Percentiles rank a stretch among this genome's conserved stretches.
Conservation (phyloP, 2,888 invertebrate species). For the Amorpha juglandis region DNA sequence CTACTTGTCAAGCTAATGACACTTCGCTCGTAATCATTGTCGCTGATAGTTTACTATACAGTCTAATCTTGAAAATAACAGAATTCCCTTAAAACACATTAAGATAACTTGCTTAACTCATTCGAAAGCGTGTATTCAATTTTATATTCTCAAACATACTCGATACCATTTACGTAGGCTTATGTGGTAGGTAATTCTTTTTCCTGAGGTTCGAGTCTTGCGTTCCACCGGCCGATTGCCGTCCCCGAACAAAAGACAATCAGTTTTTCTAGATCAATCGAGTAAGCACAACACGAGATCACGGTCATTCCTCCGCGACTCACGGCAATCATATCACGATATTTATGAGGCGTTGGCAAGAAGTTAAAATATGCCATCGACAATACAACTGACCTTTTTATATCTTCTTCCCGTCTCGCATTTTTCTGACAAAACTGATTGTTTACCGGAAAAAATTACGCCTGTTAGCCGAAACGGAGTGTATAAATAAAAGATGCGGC, state of each 20-base stretch:
- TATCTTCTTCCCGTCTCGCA: conserved; percentile 77
- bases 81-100: too few species aligned
- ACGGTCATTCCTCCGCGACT: conserved; percentile 52
- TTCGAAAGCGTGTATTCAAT: neutral
- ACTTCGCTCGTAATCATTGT: too few species aligned
- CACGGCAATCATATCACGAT: conserved; percentile 73
- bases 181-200: conserved; percentile 28
- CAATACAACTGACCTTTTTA: conserved; percentile 73
- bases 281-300: conserved; percentile 43
- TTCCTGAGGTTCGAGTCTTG: conserved; percentile 22
- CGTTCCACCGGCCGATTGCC: conserved; percentile 5
- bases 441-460: conserved; percentile 84
- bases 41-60: too few species aligned
- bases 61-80: too few species aligned
- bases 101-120: neutral
- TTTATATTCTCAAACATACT: conserved; percentile 7
- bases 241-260: conserved; percentile 33
- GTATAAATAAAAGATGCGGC: conserved; percentile 81
- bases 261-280: conserved; percentile 47
- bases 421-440: conserved; percentile 84
- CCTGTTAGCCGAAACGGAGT: conserved; percentile 77
- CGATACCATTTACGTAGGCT: conserved; percentile 20
- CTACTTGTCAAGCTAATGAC: too few species aligned
- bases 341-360: conserved; percentile 61
- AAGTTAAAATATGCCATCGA: conserved; percentile 58